Percentiles rank a stretch among this genome's conserved stretches.
phyloP scores from a whole-genome alignment of 2,888 invertebrate genomes.

The Trissolcus japonicus region DNA sequence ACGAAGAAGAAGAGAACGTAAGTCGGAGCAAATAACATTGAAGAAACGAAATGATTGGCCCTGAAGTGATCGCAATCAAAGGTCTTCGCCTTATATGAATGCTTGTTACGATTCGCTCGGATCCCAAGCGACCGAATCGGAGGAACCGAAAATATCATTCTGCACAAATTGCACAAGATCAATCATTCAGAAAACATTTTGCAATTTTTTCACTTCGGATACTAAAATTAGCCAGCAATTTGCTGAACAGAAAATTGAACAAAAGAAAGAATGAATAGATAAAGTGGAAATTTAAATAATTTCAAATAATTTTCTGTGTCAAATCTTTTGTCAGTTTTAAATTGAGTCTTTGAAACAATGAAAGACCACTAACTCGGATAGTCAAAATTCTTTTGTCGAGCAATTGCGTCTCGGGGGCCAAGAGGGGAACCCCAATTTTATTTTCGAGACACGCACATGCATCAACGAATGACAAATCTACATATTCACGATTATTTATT shows the following conservation, averaged over 20 bases:
- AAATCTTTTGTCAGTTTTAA: too few species aligned
- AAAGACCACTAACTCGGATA: not conserved
- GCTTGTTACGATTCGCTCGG: too few species aligned
- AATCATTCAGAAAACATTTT: too few species aligned
- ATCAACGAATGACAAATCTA: constrained; percentile 26
- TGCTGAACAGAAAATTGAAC: too few species aligned
- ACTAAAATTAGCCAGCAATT: too few species aligned
- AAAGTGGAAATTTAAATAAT: too few species aligned
- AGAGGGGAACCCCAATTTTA: not conserved
- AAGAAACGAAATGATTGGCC: constrained; percentile 20
- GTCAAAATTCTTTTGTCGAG: constrained; percentile 2
- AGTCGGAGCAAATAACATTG: constrained; percentile 13
- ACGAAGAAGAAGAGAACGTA: constrained; percentile 21
- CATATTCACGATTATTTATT: constrained; percentile 16
- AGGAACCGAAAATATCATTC: too few species aligned
- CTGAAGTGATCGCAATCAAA: constrained; percentile 28
- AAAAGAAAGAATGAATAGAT: too few species aligned
- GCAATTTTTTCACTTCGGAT: too few species aligned
- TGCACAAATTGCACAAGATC: too few species aligned
- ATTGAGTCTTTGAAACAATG: not conserved
- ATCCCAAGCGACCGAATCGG: too few species aligned
- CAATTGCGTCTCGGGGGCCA: not conserved
- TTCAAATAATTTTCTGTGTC: too few species aligned
- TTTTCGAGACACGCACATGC: constrained; percentile 34
- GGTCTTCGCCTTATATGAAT: constrained; percentile 10